Base-by-base conservation (phyloP, 2,888 invertebrate genomes). In the Idaea biselata region DNA sequence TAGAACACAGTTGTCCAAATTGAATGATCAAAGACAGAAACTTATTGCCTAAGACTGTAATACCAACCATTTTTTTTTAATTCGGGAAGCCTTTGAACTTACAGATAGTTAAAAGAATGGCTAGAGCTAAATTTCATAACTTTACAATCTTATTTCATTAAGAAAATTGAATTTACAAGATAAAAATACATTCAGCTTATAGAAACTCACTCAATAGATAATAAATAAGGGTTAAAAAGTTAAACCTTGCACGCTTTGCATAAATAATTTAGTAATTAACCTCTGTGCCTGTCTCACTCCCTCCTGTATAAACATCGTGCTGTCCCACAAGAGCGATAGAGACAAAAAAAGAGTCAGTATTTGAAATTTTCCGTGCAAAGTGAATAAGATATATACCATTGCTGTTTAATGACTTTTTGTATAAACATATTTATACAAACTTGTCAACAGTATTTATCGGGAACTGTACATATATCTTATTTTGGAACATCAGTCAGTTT, bases 81-180 rank as follows among this genome's bases (percentile, higher is more conserved):
- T 25, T 25, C 25, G 25, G 25, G 25, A 25, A 25, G 25, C 25
- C 25, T 25, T 25, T 25, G 25, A 25, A 25, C 25, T 25, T 25
- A 25, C 25, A 25, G 62, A 61, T 68, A 81, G 81, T 86, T 87
- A 86, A 78, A 83, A 86, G 81, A 86, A 87, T 83, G 84, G 79
- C 89, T 88, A 89, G 84, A 87, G 84, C 84, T 85, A 85, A 79
- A 79, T 63, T 61, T 55, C 18, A 63, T 67, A 66, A 64, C 58
- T 68, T 63, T 66, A 68, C 63, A 63, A 67, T 58, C 63, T 70
- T 63, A 14, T 56, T 56, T 66, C 60, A 61, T 61, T 66, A 59
- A 65, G 77, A 81, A 77, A 80, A 74, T 75, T 77, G 74, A 73
- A 76, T 80, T 82, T 83, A 84, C 78, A 85, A 81, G 77, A 73